Evolutionary conservation across 2,797 vertebrate genomes (phyloP).

Genomic region (Muraenolepis orangiensis): DNA sequence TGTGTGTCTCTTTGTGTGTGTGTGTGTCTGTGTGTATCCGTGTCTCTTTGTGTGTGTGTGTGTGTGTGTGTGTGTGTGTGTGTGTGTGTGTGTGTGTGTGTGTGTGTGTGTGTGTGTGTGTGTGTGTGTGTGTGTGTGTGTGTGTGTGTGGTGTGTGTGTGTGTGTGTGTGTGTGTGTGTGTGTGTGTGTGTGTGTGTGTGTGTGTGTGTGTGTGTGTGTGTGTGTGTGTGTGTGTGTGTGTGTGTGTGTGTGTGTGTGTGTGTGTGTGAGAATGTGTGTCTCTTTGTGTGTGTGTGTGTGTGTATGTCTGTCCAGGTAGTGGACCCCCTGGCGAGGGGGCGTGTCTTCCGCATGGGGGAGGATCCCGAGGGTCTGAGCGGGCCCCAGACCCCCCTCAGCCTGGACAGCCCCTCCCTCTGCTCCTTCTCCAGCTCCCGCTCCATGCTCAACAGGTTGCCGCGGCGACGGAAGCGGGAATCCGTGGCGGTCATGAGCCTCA

Average conservation of each 20-base stretch:
- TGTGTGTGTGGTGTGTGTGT: not conserved
- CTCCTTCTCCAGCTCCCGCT: slow-evolving; percentile 96
- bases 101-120: not conserved
- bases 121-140: not conserved
- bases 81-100: not conserved
- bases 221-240: not conserved
- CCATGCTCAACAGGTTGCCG: slow-evolving; percentile 84
- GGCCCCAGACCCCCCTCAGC: slow-evolving; percentile 82
- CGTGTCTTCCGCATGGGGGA: slow-evolving; percentile 90
- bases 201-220: not conserved
- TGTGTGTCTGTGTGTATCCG: too few species aligned
- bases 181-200: too few species aligned
- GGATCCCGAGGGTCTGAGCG: slow-evolving; percentile 79
- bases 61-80: too few species aligned
- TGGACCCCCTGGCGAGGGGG: slow-evolving; percentile 91
- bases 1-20: too few species aligned
- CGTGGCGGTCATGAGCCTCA: slow-evolving; percentile 94
- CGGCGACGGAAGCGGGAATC: slow-evolving; percentile 89
- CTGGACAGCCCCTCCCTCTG: slow-evolving; percentile 88
- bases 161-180: too few species aligned
- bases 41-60: too few species aligned
- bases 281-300: not conserved
- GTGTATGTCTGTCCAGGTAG: slow-evolving; percentile 73
- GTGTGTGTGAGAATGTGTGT: not conserved
- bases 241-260: not conserved